phyloP scores from a whole-genome alignment of 2,888 invertebrate species.

The Aphidius colemani region DNA sequence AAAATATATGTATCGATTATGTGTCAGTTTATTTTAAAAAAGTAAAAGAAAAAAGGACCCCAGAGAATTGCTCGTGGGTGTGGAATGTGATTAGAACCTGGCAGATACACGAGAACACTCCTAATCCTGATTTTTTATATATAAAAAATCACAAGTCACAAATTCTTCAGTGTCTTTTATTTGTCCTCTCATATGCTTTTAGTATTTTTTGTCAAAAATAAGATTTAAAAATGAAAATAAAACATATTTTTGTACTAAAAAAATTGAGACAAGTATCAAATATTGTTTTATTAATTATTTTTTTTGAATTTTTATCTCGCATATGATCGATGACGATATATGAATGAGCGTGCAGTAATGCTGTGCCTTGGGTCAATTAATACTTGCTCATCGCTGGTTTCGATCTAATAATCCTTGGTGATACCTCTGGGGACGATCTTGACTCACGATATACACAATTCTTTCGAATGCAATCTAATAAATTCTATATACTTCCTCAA shows the following conservation, averaged over 20 bases:
- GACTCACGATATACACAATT: conserved; percentile 3
- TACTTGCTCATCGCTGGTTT: conserved; percentile 32
- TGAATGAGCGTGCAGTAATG: conserved; percentile 20
- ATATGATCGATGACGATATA: conserved; percentile 29
- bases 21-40: conserved; percentile 56
- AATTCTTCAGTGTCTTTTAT: not conserved
- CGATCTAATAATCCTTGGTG: conserved; percentile 29
- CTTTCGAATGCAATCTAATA: conserved; percentile 20
- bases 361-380: conserved; percentile 32
- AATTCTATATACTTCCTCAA: not conserved
- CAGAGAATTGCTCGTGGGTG: conserved; percentile 44
- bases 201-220: not conserved
- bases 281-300: not conserved
- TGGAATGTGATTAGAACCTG: conserved; percentile 47
- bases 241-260: too few relatives aligned
- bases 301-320: not conserved
- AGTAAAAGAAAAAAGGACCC: conserved; percentile 57
- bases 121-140: conserved; percentile 44
- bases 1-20: conserved; percentile 50
- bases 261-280: not conserved
- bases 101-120: conserved; percentile 56
- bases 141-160: conserved; percentile 17
- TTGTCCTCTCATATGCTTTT: not conserved
- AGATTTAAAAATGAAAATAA: too few relatives aligned
- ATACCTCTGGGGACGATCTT: conserved; percentile 29